A percentile compares a stretch with the other conserved stretches of the same genome.
These are phyloP conservation scores for Hymenochirus boettgeri DNA, from an alignment of 2,113 vertebrate genomes.

Conservation along the genomic window DNA sequence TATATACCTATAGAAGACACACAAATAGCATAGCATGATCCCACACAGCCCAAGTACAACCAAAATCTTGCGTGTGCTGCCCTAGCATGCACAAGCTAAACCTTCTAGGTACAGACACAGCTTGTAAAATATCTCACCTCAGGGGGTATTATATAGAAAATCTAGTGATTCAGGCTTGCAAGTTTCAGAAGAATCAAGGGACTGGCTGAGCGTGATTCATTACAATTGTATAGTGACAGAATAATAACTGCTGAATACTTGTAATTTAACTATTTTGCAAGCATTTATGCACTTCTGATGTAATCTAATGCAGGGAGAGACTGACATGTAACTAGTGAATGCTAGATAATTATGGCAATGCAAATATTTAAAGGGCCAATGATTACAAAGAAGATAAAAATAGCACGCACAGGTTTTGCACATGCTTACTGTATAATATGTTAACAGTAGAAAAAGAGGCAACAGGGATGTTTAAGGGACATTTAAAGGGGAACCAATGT, in stretches of 20 bases:
- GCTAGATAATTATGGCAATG: too few relatives aligned
- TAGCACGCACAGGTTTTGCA: too few relatives aligned
- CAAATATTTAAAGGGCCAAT: too few relatives aligned
- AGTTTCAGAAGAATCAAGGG: background rate
- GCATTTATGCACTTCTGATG: too few relatives aligned
- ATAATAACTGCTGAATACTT: constrained; percentile 6
- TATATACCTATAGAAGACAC: too few relatives aligned
- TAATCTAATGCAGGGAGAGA: too few relatives aligned
- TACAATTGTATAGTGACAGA: background rate
- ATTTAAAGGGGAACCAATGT: too few relatives aligned
- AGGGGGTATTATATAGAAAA: constrained; percentile 12
- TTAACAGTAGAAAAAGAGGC: too few relatives aligned
- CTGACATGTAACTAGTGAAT: too few relatives aligned
- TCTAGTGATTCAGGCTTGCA: constrained; percentile 1
- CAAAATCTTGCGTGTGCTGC: constrained; percentile 18
- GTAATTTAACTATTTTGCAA: background rate
- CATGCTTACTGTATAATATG: too few relatives aligned
- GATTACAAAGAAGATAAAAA: too few relatives aligned
- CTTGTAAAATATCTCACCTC: constrained; percentile 17
- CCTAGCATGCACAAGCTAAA: constrained; percentile 14
- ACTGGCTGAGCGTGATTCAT: background rate
- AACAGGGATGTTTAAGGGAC: too few relatives aligned
- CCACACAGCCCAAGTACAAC: constrained; percentile 18
- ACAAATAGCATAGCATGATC: background rate
- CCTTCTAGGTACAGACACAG: constrained; percentile 29